Percentiles rank a stretch among this genome's conserved stretches.
Evolutionary conservation across 2,888 invertebrate genomes (phyloP).

Genomic region (Plusia festucae): DNA sequence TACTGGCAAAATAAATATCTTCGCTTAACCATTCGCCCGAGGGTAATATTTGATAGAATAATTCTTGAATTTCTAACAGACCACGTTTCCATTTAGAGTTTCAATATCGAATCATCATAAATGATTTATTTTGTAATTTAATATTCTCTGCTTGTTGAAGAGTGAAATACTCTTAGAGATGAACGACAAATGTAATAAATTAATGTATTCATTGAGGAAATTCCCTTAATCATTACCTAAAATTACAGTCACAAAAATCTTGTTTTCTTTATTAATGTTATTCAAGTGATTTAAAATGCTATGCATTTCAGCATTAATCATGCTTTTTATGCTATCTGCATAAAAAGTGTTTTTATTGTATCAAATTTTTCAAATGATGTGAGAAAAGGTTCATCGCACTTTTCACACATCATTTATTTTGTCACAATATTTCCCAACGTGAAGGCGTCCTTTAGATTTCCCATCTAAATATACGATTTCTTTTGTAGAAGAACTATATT

Average conservation of each 20-base stretch:
- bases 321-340: no score
- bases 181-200: conserved; percentile 1
- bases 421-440: not conserved
- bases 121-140: not conserved
- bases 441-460: not conserved
- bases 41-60: conserved; percentile 20
- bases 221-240: not conserved
- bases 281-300: not conserved
- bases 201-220: not conserved
- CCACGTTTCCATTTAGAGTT: not conserved
- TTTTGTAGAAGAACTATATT: conserved; percentile 1
- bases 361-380: no score
- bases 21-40: conserved; percentile 12
- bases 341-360: not conserved
- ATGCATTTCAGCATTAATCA: no score
- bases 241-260: not conserved
- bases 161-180: not conserved
- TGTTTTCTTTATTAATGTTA: not conserved
- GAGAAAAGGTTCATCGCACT: no score
- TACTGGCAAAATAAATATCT: conserved; percentile 9
- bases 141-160: not conserved
- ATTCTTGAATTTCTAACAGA: conserved; percentile 12
- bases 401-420: not conserved
- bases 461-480: not conserved
- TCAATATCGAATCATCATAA: not conserved